These are phyloP conservation scores for Theropithecus gelada DNA, from an alignment of 2,113 vertebrate genomes.

Conservation along the genomic window DNA sequence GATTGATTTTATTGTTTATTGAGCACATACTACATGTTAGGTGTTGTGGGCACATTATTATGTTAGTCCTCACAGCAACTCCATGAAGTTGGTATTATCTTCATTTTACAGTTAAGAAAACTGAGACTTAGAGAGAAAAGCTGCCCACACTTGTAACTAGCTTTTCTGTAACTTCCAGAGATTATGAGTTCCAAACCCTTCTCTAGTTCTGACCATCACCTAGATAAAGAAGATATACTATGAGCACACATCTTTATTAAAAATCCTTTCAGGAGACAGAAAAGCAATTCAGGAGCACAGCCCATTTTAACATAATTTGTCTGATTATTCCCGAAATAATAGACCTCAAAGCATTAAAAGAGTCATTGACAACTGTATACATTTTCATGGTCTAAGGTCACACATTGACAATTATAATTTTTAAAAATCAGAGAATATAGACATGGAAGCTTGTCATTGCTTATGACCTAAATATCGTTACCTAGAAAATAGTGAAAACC, in stretches of 20 bases:
- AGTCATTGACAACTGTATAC: neutral
- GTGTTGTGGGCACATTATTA: neutral
- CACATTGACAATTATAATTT: neutral
- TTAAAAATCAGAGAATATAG: neutral
- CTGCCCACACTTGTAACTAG: neutral
- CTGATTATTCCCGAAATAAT: neutral
- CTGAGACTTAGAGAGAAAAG: neutral
- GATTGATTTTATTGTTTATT: neutral
- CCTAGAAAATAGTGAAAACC: neutral
- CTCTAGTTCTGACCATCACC: neutral
- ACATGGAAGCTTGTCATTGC: neutral
- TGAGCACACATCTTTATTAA: neutral
- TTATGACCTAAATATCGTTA: neutral
- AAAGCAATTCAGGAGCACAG: neutral
- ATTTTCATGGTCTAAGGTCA: neutral
- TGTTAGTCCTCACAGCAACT: neutral
- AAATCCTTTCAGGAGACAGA: neutral
- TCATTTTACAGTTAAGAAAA: constrained; percentile 16
- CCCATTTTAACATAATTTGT: constrained; percentile 12
- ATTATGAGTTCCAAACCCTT: neutral
- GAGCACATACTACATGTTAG: neutral
- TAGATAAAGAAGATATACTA: neutral
- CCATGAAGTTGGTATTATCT: neutral
- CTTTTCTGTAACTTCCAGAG: neutral
- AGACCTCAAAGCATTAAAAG: neutral